Percentiles rank a stretch among this genome's conserved stretches.
These are phyloP conservation scores for Porites australiensis DNA, from an alignment of 64 coral and sea anemone species.

Conservation along the genomic window DNA sequence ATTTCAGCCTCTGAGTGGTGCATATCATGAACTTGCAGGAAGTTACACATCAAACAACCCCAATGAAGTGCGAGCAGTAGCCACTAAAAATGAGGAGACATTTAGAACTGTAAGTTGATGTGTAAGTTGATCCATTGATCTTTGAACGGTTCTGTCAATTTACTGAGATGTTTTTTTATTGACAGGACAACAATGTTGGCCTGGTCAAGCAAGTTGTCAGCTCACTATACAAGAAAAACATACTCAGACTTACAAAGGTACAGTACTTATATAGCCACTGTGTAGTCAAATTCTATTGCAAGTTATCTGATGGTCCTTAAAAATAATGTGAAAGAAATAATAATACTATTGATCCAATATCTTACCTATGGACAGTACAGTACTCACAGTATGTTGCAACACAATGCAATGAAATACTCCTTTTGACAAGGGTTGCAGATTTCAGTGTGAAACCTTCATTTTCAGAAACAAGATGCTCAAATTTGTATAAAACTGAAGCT, in stretches of 20 bases:
- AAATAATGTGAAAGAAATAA: no score
- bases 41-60: slow-evolving; percentile 83
- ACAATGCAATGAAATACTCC: no score
- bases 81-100: slow-evolving; percentile 84
- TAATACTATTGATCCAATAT: no score
- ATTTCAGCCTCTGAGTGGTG: slow-evolving; percentile 88
- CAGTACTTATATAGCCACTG: background rate
- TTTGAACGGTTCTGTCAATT: no score
- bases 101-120: slow-evolving; percentile 82
- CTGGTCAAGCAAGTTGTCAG: slow-evolving; percentile 96
- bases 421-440: no score
- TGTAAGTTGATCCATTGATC: no score
- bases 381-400: no score
- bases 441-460: no score
- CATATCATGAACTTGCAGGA: slow-evolving; percentile 90
- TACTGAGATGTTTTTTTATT: background rate
- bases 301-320: no score
- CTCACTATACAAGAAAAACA: slow-evolving; percentile 97
- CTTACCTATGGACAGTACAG: no score
- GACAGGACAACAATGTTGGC: slow-evolving; percentile 93
- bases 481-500: no score
- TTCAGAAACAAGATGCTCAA: background rate
- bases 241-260: slow-evolving; percentile 95
- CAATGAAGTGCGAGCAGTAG: slow-evolving; percentile 66
- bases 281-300: background rate